A percentile compares a stretch with the other conserved stretches of the same genome.
Evolutionary conservation across 1,140 invertebrate genomes (phyloP).

Genomic region (Cotesia vestalis): DNA sequence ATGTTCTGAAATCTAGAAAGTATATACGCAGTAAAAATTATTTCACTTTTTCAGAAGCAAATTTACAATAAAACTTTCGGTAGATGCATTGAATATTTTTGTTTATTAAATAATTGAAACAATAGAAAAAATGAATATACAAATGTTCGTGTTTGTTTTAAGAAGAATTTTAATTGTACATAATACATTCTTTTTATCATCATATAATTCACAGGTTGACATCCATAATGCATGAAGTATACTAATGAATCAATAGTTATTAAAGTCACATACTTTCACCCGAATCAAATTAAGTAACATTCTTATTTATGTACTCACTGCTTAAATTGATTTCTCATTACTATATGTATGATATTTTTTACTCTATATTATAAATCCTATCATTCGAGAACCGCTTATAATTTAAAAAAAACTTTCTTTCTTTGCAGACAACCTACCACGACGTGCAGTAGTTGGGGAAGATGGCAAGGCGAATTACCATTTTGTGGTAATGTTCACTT

Average conservation of each 20-base stretch:
- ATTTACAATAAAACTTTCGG: no score
- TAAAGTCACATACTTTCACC: slow-evolving; percentile 30
- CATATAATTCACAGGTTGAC: neutral
- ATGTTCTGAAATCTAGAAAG: no score
- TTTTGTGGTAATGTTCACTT: slow-evolving; percentile 77
- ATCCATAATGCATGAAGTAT: slow-evolving; percentile 6
- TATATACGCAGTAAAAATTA: no score
- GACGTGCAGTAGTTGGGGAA: slow-evolving; percentile 74
- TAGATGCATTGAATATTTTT: no score
- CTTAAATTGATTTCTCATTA: neutral
- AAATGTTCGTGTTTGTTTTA: no score
- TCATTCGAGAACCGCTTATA: neutral
- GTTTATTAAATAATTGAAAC: no score
- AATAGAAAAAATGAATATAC: no score
- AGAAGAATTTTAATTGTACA: no score
- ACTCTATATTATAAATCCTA: neutral
- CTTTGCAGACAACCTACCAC: slow-evolving; percentile 66
- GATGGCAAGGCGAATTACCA: slow-evolving; percentile 82
- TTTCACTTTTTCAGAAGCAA: no score
- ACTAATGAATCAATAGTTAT: slow-evolving; percentile 22
- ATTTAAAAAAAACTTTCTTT: slow-evolving; percentile 31
- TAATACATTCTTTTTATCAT: no score
- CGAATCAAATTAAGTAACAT: slow-evolving; percentile 12
- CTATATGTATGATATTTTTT: neutral
- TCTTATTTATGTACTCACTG: no score